phyloP scores from a whole-genome alignment of 2,888 invertebrate species.

The Pterobdella sp. region DNA sequence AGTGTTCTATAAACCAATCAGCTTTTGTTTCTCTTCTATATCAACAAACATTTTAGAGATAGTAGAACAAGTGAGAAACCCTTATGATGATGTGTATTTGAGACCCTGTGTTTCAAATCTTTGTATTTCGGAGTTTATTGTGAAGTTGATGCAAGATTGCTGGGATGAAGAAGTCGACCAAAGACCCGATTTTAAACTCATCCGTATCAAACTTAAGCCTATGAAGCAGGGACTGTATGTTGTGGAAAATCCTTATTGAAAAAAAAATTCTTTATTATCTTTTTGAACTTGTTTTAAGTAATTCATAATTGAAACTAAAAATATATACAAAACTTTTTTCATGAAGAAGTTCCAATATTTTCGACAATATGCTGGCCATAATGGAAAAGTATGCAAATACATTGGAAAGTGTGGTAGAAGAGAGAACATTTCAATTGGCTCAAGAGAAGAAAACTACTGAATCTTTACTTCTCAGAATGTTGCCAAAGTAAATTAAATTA shows the following conservation, averaged over 20 bases:
- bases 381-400: slow-evolving; percentile 95
- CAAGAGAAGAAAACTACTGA: slow-evolving; percentile 95
- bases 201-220: slow-evolving; percentile 78
- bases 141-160: slow-evolving; percentile 73
- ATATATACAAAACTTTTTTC: neutral
- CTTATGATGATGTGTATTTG: slow-evolving; percentile 40
- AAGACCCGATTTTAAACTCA: slow-evolving; percentile 77
- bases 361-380: slow-evolving; percentile 94
- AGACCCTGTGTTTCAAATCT: slow-evolving; percentile 64
- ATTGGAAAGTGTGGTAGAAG: slow-evolving; percentile 82
- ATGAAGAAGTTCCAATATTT: slow-evolving; percentile 69
- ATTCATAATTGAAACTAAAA: neutral
- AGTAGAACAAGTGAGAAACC: slow-evolving; percentile 43
- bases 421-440: slow-evolving; percentile 80
- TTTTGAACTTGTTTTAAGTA: neutral
- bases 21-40: neutral
- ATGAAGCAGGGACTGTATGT: slow-evolving; percentile 67
- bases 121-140: slow-evolving; percentile 60
- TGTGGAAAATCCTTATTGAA: slow-evolving; percentile 35
- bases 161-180: slow-evolving; percentile 84
- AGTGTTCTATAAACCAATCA: neutral
- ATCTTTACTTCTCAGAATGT: slow-evolving; percentile 61
- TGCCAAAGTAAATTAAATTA: slow-evolving; percentile 39
- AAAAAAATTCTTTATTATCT: neutral
- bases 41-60: slow-evolving; percentile 42